Conservation (phyloP, 2,888 invertebrate genomes). For the Pammene fasciana region DNA sequence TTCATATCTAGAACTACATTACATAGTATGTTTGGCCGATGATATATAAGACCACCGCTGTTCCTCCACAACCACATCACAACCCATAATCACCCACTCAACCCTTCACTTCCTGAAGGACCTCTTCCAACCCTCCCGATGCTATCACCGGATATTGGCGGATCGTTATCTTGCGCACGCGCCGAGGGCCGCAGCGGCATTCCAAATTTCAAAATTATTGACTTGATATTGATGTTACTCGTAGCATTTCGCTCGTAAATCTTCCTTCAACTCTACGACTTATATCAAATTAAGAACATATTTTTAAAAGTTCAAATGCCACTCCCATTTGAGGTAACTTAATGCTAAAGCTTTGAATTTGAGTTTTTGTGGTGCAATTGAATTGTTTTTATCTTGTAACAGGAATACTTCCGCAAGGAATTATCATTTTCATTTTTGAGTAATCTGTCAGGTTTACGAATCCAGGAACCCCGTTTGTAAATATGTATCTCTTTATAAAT, state of each 20-base stretch:
- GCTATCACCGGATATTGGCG: conserved; percentile 43
- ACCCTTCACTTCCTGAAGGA: conserved; percentile 9
- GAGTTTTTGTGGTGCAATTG: not conserved
- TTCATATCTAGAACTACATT: too few species aligned
- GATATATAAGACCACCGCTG: not conserved
- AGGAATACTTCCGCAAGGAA: not conserved
- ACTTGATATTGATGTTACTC: not conserved
- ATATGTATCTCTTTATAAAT: too few species aligned
- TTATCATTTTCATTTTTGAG: not conserved
- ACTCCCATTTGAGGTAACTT: not conserved
- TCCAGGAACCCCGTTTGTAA: too few species aligned
- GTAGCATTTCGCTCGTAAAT: too few species aligned
- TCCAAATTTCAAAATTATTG: not conserved
- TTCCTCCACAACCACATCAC: not conserved
- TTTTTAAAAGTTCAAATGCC: not conserved
- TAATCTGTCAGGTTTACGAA: not conserved
- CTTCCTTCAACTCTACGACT: not conserved
- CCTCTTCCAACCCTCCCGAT: conserved; percentile 25
- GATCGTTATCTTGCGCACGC: conserved; percentile 27
- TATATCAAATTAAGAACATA: not conserved
- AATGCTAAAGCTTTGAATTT: not conserved
- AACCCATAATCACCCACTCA: conserved; percentile 3
- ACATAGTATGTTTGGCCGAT: not conserved
- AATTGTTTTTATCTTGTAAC: not conserved
- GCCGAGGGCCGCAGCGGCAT: not conserved